Conservation (phyloP, 2,888 invertebrate genomes). For the Ephialtes manifestator region DNA sequence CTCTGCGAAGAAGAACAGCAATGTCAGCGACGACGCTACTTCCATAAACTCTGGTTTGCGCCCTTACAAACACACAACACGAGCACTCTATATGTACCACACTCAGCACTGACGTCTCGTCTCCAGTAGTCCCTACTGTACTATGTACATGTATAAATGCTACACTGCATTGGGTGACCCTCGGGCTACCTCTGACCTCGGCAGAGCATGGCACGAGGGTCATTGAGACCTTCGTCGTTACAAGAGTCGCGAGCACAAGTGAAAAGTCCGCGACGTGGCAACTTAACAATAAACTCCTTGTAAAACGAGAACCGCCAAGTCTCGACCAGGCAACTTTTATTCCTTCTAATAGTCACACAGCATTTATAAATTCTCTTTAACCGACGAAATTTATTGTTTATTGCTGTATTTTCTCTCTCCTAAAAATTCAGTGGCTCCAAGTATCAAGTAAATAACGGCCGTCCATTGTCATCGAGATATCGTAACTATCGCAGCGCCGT, state of each 20-base stretch:
- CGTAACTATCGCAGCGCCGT: no score
- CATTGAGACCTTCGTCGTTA: constrained; percentile 45
- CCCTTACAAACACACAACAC: neutral
- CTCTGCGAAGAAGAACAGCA: neutral
- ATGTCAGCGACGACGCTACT: constrained; percentile 13
- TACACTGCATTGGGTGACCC: constrained; percentile 12
- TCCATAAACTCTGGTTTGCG: constrained; percentile 13
- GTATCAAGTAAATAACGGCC: no score
- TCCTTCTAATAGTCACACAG: neutral
- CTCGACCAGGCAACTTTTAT: neutral
- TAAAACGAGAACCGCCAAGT: constrained; percentile 7
- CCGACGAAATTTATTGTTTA: neutral
- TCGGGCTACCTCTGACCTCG: constrained; percentile 45
- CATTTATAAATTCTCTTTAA: neutral
- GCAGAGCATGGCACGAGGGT: constrained; percentile 34
- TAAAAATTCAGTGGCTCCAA: neutral
- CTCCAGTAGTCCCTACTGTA: constrained; percentile 17
- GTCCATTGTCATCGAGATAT: no score
- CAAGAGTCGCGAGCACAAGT: constrained; percentile 28
- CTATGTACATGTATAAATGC: constrained; percentile 32
- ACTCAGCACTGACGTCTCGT: constrained; percentile 28
- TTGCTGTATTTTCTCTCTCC: neutral
- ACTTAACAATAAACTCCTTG: constrained; percentile 40
- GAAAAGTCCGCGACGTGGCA: constrained; percentile 18
- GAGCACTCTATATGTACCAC: constrained; percentile 17